A percentile compares a stretch with the other conserved stretches of the same genome.
Evolutionary conservation across 2,888 invertebrate species (phyloP).

Genomic region (Drosophila monieri): DNA sequence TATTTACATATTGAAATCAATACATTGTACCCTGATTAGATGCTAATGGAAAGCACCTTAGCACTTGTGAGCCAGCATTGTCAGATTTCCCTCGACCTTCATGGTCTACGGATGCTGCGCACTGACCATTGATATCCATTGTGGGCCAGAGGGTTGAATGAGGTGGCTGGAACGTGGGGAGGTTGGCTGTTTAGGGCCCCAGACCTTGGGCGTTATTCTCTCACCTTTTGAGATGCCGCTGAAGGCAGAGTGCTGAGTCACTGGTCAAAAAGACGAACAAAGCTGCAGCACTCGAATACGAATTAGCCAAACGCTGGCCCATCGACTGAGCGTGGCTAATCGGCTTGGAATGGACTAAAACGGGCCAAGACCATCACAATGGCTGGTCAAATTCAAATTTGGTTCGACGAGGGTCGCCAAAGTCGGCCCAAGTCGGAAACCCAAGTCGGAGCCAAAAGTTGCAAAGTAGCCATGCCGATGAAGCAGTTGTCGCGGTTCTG

Average conservation of each 20-base stretch:
- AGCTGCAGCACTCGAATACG: conserved; percentile 51
- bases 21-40: not conserved
- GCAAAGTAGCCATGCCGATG: conserved; percentile 8
- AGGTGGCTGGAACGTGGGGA: not conserved
- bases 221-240: conserved; percentile 60
- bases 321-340: conserved; percentile 63
- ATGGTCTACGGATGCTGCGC: conserved; percentile 52
- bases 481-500: conserved; percentile 54
- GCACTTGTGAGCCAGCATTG: conserved; percentile 29
- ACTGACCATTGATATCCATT: conserved; percentile 44
- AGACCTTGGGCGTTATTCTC: conserved; percentile 66
- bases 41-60: conserved; percentile 21
- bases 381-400: conserved; percentile 60
- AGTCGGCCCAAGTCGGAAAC: conserved; percentile 1
- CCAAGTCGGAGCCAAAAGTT: conserved; percentile 6
- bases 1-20: conserved; percentile 9
- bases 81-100: conserved; percentile 55
- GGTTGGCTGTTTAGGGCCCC: conserved; percentile 12
- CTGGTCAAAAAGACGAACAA: conserved; percentile 29
- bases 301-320: conserved; percentile 57
- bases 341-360: conserved; percentile 43
- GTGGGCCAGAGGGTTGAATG: not conserved
- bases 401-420: conserved; percentile 25
- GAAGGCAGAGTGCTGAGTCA: conserved; percentile 61
- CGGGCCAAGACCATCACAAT: conserved; percentile 61